A percentile compares a stretch with the other conserved stretches of the same genome.
These are phyloP conservation scores for Trinectes maculatus DNA, from an alignment of 2,113 vertebrate species.

Conservation along the genomic window DNA sequence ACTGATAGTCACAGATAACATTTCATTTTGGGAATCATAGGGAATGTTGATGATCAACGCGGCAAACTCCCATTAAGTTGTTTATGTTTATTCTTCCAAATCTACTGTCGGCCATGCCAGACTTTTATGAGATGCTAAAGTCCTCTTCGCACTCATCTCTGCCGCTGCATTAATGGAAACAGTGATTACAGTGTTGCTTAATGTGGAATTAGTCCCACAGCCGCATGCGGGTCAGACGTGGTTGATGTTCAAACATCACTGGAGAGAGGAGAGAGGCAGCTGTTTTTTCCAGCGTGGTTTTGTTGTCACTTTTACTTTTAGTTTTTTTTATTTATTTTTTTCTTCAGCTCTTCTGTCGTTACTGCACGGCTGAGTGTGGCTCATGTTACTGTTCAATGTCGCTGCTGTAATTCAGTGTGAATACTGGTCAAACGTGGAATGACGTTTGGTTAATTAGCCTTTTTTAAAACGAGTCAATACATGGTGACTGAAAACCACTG, in stretches of 20 bases:
- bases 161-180: slow-evolving; percentile 59
- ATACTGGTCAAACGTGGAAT: neutral
- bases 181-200: slow-evolving; percentile 52
- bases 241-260: slow-evolving; percentile 29
- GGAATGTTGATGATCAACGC: slow-evolving; percentile 17
- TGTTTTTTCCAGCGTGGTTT: slow-evolving; percentile 49
- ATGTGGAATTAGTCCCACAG: slow-evolving; percentile 38
- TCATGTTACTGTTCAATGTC: neutral
- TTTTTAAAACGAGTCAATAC: no score
- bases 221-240: slow-evolving; percentile 50
- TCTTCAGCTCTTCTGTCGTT: slow-evolving; percentile 16
- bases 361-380: neutral
- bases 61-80: slow-evolving; percentile 26
- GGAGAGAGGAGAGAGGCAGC: slow-evolving; percentile 7
- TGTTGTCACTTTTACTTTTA: slow-evolving; percentile 46
- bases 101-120: neutral
- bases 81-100: slow-evolving; percentile 42
- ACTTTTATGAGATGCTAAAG: slow-evolving; percentile 35
- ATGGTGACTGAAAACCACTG: neutral
- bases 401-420: neutral
- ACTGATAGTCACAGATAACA: slow-evolving; percentile 46
- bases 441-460: neutral
- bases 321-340: neutral
- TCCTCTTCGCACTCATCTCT: slow-evolving; percentile 53
- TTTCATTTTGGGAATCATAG: slow-evolving; percentile 43